Evolutionary conservation across 2,113 vertebrate genomes (phyloP).

Genomic region (Coreoperca whiteheadi): DNA sequence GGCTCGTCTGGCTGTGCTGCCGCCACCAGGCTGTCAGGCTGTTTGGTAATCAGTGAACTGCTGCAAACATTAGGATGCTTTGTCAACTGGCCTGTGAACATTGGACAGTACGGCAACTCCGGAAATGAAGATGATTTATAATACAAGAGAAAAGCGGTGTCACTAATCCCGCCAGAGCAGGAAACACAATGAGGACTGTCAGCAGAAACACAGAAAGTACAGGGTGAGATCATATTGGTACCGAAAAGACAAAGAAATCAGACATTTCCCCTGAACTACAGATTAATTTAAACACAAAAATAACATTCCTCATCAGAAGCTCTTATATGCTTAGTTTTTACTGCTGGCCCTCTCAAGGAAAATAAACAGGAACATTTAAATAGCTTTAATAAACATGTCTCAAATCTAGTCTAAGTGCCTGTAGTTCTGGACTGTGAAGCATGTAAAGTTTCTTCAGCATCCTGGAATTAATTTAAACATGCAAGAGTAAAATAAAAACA

Average conservation of each 20-base stretch:
- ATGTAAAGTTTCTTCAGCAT: not conserved
- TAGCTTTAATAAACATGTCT: slow-evolving; percentile 26
- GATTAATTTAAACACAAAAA: slow-evolving; percentile 9
- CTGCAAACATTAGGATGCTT: slow-evolving; percentile 61
- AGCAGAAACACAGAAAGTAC: slow-evolving; percentile 20
- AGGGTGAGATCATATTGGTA: slow-evolving; percentile 15
- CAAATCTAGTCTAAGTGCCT: slow-evolving; percentile 15
- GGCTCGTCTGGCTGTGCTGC: slow-evolving; percentile 51
- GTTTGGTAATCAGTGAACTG: slow-evolving; percentile 65
- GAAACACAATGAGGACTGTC: slow-evolving; percentile 38
- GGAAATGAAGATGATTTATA: slow-evolving; percentile 58
- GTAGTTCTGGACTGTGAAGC: not conserved
- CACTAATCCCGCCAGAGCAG: slow-evolving; percentile 39
- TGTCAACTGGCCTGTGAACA: slow-evolving; percentile 58
- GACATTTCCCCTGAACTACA: slow-evolving; percentile 1
- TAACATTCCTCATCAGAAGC: slow-evolving; percentile 1
- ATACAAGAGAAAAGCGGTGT: slow-evolving; percentile 36
- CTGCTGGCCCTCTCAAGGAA: slow-evolving; percentile 20
- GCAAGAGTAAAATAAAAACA: slow-evolving; percentile 25
- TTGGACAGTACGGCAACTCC: slow-evolving; percentile 10
- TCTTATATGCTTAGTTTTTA: not conserved
- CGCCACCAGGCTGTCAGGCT: slow-evolving; percentile 55
- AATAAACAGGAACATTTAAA: slow-evolving; percentile 33
- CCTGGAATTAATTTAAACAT: slow-evolving; percentile 34
- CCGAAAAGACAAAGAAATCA: slow-evolving; percentile 22